Percentiles rank a stretch among this genome's conserved stretches.
Evolutionary conservation across 2,113 vertebrate species (phyloP).

Genomic region (Delphinus delphis): DNA sequence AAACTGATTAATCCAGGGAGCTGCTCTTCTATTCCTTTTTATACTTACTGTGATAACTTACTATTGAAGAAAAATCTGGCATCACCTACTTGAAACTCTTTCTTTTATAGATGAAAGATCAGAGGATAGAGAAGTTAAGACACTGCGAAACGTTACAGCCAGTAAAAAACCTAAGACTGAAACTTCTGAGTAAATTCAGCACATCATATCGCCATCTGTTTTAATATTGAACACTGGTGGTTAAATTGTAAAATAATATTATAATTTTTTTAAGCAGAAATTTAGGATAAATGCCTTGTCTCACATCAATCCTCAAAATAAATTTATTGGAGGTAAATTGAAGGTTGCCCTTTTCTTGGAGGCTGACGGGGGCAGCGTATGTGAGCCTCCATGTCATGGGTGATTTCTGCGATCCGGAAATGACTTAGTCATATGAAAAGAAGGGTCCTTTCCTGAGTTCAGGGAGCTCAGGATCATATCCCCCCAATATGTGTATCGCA

Average conservation of each 20-base stretch:
- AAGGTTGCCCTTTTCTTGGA: background rate
- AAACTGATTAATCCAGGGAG: background rate
- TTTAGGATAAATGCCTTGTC: background rate
- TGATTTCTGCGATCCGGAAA: background rate
- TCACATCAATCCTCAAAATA: conserved; percentile 10
- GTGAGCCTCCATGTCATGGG: background rate
- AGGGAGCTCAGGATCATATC: background rate
- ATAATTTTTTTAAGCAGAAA: background rate
- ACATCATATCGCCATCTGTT: background rate
- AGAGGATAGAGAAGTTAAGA: background rate
- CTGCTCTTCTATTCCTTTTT: background rate
- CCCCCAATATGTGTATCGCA: too few relatives aligned
- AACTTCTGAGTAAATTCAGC: background rate
- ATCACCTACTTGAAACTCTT: background rate
- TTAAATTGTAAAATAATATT: background rate
- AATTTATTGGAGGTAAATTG: background rate
- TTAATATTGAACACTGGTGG: background rate
- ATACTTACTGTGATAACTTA: background rate
- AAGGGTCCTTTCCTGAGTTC: background rate
- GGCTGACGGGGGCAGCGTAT: background rate
- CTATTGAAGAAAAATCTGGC: background rate
- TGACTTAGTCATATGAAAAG: background rate
- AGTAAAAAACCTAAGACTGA: background rate
- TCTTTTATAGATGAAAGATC: background rate
- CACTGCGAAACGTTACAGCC: background rate